These are phyloP conservation scores for Cotesia glomerata DNA, from an alignment of 1,140 invertebrate species.

Conservation along the genomic window DNA sequence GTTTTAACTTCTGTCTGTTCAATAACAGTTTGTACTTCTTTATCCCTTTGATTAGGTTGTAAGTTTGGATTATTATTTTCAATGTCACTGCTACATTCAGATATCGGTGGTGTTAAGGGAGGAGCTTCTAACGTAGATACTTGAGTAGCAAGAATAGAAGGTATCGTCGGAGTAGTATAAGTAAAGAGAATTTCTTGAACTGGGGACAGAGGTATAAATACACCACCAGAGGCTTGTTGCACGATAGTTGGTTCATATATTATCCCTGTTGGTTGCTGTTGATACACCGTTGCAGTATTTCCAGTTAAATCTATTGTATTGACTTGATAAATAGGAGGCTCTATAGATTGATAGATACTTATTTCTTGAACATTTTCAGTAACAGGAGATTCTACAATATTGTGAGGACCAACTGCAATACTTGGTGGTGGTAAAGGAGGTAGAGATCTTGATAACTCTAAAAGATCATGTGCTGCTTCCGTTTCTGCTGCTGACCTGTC, in stretches of 20 bases:
- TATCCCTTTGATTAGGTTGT: constrained; percentile 48
- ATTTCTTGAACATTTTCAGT: constrained; percentile 60
- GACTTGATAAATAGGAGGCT: constrained; percentile 58
- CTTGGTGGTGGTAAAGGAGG: constrained; percentile 75
- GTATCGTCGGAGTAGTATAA: constrained; percentile 55
- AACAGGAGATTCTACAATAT: constrained; percentile 57
- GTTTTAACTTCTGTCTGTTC: constrained; percentile 57
- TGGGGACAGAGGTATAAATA: constrained; percentile 57
- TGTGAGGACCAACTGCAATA: constrained; percentile 62
- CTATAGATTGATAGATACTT: constrained; percentile 56
- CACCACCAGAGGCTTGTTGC: constrained; percentile 50
- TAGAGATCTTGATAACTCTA: constrained; percentile 80
- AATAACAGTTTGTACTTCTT: constrained; percentile 56
- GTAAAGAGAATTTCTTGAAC: constrained; percentile 59
- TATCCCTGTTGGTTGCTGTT: constrained; percentile 46
- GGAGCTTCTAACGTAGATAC: constrained; percentile 47
- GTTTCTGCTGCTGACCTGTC: constrained; percentile 78
- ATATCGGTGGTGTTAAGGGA: constrained; percentile 72
- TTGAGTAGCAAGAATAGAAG: constrained; percentile 50
- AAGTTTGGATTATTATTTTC: constrained; percentile 68
- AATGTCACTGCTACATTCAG: constrained; percentile 76
- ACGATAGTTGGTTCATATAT: constrained; percentile 55
- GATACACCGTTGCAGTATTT: constrained; percentile 28
- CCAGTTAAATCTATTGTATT: constrained; percentile 49
- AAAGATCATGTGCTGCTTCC: constrained; percentile 83